These are phyloP conservation scores for Papilio elwesi DNA, from an alignment of 2,888 invertebrate genomes.

Conservation along the genomic window DNA sequence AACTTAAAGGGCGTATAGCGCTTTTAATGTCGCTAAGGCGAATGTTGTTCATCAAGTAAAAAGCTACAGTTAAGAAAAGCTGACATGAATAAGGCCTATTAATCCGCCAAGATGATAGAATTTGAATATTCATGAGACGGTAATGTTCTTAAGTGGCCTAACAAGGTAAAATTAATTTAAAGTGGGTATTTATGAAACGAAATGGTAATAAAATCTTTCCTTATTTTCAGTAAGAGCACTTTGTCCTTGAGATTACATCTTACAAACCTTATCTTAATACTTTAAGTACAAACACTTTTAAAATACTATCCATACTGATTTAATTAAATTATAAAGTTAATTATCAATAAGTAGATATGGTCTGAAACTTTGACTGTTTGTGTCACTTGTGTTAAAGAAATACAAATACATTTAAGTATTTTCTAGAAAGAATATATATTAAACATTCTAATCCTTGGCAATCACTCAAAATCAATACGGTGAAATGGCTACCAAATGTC, in stretches of 20 bases:
- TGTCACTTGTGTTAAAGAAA: no score
- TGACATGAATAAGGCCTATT: slow-evolving; percentile 57
- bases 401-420: no score
- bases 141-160: slow-evolving; percentile 51
- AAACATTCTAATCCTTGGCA: no score
- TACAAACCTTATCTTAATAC: background rate
- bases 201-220: slow-evolving; percentile 29
- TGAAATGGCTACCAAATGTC: no score
- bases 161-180: slow-evolving; percentile 44
- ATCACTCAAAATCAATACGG: no score
- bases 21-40: background rate
- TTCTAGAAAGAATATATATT: no score
- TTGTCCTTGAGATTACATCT: slow-evolving; percentile 14
- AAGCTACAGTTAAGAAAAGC: slow-evolving; percentile 44
- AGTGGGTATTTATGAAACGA: slow-evolving; percentile 31
- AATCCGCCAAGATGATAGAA: slow-evolving; percentile 52
- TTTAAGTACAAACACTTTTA: no score
- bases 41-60: slow-evolving; percentile 33
- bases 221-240: slow-evolving; percentile 10
- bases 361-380: no score
- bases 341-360: no score
- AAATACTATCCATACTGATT: no score
- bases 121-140: slow-evolving; percentile 57
- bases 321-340: no score
- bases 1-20: background rate